Conservation (phyloP, 2,888 invertebrate species). For the Lasioglossum malachurum region DNA sequence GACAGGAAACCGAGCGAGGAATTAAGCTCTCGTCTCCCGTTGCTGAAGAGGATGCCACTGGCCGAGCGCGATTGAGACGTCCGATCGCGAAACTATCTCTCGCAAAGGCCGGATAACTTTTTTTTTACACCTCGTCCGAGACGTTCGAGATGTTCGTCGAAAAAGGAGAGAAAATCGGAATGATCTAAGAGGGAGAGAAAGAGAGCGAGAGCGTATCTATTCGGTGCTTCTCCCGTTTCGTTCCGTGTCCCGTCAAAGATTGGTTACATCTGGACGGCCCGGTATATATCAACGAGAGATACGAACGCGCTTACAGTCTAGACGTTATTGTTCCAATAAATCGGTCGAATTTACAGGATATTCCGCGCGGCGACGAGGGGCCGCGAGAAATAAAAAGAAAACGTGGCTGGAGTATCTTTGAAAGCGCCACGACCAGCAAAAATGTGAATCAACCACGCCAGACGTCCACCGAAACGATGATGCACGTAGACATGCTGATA, state of each 20-base stretch:
- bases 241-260: constrained; percentile 40
- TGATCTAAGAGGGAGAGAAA: not conserved
- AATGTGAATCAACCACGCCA: not conserved
- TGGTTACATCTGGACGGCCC: constrained; percentile 42
- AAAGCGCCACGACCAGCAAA: not conserved
- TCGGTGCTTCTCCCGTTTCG: constrained; percentile 14
- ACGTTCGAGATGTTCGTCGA: not conserved
- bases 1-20: constrained; percentile 58
- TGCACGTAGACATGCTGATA: not conserved
- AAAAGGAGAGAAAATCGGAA: not conserved
- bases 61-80: constrained; percentile 30
- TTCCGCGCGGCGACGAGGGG: not conserved
- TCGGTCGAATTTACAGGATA: constrained; percentile 45
- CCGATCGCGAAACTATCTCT: not conserved
- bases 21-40: constrained; percentile 50
- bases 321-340: constrained; percentile 56
- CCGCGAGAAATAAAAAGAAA: constrained; percentile 20
- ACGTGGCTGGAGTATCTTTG: constrained; percentile 17
- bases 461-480: not conserved
- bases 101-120: no score
- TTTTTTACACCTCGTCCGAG: not conserved
- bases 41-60: constrained; percentile 26
- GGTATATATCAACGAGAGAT: constrained; percentile 35
- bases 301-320: constrained; percentile 27
- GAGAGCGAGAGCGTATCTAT: not conserved